Percentiles rank a stretch among this genome's conserved stretches.
Evolutionary conservation across 2,888 invertebrate species (phyloP).

Genomic region (Apodemia duryi): DNA sequence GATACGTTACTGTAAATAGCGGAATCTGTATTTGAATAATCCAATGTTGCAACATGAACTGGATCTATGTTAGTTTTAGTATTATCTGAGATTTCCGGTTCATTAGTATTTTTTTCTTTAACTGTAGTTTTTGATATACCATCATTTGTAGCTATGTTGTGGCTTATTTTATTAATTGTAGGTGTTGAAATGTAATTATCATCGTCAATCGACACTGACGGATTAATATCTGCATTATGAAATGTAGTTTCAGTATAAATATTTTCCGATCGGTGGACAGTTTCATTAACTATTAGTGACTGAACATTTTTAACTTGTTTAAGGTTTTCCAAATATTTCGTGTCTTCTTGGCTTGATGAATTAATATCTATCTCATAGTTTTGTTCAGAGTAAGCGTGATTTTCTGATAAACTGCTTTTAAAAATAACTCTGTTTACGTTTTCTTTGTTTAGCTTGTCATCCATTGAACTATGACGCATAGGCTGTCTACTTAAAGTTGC

Average conservation of each 20-base stretch:
- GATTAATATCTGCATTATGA: not conserved
- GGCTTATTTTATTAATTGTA: not conserved
- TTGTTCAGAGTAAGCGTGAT: not conserved
- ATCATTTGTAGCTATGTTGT: not conserved
- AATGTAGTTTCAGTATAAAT: not conserved
- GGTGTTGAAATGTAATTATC: not conserved
- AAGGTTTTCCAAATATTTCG: not conserved
- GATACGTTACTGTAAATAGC: slow-evolving; percentile 4
- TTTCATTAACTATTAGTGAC: not conserved
- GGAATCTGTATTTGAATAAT: not conserved
- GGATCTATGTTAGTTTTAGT: not conserved
- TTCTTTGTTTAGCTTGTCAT: not conserved
- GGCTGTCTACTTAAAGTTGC: not conserved
- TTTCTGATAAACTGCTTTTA: slow-evolving; percentile 10
- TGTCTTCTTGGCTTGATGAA: not conserved
- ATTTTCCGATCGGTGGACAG: not conserved
- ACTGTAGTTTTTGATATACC: not conserved
- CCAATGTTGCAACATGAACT: not conserved
- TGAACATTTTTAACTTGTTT: not conserved
- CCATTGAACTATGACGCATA: slow-evolving; percentile 2
- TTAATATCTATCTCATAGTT: not conserved
- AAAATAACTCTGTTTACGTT: not conserved
- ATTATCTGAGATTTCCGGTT: not conserved
- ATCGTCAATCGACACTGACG: not conserved
- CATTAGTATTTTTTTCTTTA: not conserved